Evolutionary conservation across 2,888 invertebrate species (phyloP).

Genomic region (Ophioninae sp.): DNA sequence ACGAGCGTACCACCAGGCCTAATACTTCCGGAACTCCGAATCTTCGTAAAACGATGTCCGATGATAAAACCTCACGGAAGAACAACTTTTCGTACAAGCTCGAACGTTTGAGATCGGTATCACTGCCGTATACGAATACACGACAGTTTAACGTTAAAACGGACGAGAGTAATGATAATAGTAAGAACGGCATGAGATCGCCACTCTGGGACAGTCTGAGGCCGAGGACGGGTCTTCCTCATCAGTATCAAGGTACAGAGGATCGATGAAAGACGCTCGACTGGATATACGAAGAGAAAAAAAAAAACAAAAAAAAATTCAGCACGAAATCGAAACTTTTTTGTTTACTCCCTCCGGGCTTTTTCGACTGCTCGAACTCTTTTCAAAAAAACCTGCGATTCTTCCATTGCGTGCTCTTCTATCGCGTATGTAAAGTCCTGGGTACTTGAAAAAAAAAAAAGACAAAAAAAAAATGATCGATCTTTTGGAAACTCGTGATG

Average conservation of each 20-base stretch:
- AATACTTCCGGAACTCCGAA: slow-evolving; percentile 51
- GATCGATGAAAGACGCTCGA: slow-evolving; percentile 70
- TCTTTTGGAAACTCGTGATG: not conserved
- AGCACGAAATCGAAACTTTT: not conserved
- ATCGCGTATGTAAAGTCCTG: not conserved
- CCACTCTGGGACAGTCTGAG: slow-evolving; percentile 77
- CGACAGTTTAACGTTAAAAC: slow-evolving; percentile 66
- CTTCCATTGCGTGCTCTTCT: slow-evolving; percentile 1
- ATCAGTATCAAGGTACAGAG: slow-evolving; percentile 79
- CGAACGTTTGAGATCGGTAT: slow-evolving; percentile 74
- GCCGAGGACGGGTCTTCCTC: slow-evolving; percentile 75
- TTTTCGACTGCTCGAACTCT: slow-evolving; percentile 7
- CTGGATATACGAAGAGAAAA: not conserved
- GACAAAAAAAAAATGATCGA: not conserved
- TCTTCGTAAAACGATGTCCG: slow-evolving; percentile 70
- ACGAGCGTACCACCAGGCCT: slow-evolving; percentile 66
- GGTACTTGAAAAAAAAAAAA: not conserved
- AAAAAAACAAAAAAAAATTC: not conserved
- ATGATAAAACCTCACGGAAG: slow-evolving; percentile 65
- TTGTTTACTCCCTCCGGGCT: slow-evolving; percentile 32
- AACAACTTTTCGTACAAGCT: slow-evolving; percentile 71
- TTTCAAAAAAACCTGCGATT: not conserved
- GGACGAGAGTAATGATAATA: slow-evolving; percentile 65
- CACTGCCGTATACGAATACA: slow-evolving; percentile 73
- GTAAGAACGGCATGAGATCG: slow-evolving; percentile 70